These are phyloP conservation scores for Euplagia quadripunctaria DNA, from an alignment of 2,888 invertebrate genomes.

Conservation along the genomic window DNA sequence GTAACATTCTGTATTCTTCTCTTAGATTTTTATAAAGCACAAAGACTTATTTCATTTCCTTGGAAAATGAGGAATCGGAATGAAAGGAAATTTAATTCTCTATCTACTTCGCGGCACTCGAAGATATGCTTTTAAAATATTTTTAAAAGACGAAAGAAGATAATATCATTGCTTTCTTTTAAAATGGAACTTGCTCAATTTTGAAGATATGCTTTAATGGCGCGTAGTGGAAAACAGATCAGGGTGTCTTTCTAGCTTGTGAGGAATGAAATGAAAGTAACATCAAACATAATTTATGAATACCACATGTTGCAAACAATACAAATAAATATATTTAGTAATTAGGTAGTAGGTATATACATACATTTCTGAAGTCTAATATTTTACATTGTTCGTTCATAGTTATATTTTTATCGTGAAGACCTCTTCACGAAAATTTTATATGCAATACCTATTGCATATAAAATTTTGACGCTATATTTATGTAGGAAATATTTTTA, in stretches of 20 bases:
- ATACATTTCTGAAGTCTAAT: too few relatives aligned
- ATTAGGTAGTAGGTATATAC: too few relatives aligned
- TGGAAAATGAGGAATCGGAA: constrained; percentile 31
- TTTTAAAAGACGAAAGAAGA: not conserved
- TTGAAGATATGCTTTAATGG: not conserved
- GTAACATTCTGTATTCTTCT: too few relatives aligned
- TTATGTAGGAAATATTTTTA: too few relatives aligned
- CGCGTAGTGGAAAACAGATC: not conserved
- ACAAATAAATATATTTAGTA: too few relatives aligned
- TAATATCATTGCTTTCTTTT: not conserved
- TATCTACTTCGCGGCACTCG: constrained; percentile 19
- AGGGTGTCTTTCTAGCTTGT: not conserved
- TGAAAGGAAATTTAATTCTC: constrained; percentile 38
- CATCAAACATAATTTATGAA: too few relatives aligned
- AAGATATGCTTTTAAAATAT: not conserved
- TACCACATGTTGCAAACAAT: too few relatives aligned
- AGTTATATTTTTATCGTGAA: too few relatives aligned
- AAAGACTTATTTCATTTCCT: constrained; percentile 34
- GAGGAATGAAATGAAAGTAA: not conserved
- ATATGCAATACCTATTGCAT: too few relatives aligned
- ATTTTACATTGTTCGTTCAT: too few relatives aligned
- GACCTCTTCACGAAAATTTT: too few relatives aligned
- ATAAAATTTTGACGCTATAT: too few relatives aligned
- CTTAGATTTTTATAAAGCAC: constrained; percentile 4
- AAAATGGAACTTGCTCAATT: not conserved